Conservation (phyloP, 2,888 invertebrate genomes). For the Chrysotoxum bicinctum region DNA sequence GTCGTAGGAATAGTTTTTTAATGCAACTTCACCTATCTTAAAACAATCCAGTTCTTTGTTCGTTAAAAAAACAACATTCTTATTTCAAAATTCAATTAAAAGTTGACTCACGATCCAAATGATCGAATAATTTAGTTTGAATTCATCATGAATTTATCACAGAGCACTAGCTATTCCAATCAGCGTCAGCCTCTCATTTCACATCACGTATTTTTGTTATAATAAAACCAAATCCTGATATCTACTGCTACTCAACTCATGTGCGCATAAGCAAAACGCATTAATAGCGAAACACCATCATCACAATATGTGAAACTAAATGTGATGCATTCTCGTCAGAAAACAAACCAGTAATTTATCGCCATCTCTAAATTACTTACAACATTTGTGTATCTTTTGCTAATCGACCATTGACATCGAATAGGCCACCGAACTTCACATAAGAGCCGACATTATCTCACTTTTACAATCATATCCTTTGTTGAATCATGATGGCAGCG, state of each 20-base stretch:
- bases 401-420: slow-evolving; percentile 57
- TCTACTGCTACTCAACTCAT: background rate
- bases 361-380: slow-evolving; percentile 32
- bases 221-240: slow-evolving; percentile 47
- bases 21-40: background rate
- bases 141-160: slow-evolving; percentile 41
- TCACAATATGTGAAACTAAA: slow-evolving; percentile 14
- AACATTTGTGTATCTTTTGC: slow-evolving; percentile 33
- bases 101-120: slow-evolving; percentile 61
- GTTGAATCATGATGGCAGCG: slow-evolving; percentile 8
- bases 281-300: slow-evolving; percentile 19
- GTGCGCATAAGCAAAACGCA: slow-evolving; percentile 29
- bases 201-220: slow-evolving; percentile 59
- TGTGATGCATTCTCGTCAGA: slow-evolving; percentile 14
- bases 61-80: background rate
- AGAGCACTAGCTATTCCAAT: background rate
- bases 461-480: slow-evolving; percentile 53
- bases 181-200: slow-evolving; percentile 42
- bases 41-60: background rate
- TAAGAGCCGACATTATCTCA: slow-evolving; percentile 28
- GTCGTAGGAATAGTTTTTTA: too few relatives aligned
- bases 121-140: slow-evolving; percentile 57
- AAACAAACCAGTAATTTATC: slow-evolving; percentile 48
- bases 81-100: slow-evolving; percentile 35
- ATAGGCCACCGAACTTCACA: slow-evolving; percentile 5